phyloP scores from a whole-genome alignment of 2,888 invertebrate genomes.

The Cylloceria caligata region DNA sequence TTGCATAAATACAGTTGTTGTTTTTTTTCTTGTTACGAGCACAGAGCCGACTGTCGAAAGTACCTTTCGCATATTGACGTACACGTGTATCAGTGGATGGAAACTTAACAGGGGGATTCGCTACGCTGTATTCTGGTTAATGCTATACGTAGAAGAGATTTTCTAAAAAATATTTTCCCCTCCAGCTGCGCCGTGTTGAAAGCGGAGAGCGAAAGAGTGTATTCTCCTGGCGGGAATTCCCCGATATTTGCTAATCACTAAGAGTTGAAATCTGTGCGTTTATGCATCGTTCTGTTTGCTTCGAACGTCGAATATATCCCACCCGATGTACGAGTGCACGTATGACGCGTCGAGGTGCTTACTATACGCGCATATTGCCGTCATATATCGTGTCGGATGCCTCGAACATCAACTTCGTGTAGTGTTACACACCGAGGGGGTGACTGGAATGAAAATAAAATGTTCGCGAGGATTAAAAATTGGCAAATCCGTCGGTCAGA shows the following conservation, averaged over 20 bases:
- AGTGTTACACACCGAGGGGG: constrained; percentile 35
- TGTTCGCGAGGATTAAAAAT: constrained; percentile 82
- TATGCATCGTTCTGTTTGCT: constrained; percentile 54
- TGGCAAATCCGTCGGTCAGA: constrained; percentile 84
- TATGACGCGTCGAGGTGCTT: constrained; percentile 40
- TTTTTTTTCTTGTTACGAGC: background rate
- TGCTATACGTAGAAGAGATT: constrained; percentile 16
- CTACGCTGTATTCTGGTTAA: constrained; percentile 2
- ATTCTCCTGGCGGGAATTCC: constrained; percentile 42
- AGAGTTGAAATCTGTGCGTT: constrained; percentile 73
- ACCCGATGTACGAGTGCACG: constrained; percentile 9
- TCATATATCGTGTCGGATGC: constrained; percentile 52
- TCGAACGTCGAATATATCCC: constrained; percentile 33
- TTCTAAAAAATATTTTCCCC: constrained; percentile 26
- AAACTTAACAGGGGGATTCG: background rate
- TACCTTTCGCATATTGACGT: constrained; percentile 12
- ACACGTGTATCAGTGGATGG: constrained; percentile 3
- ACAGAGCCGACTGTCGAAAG: background rate
- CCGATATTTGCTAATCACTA: constrained; percentile 79
- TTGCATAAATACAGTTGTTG: constrained; percentile 12
- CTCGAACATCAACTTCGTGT: constrained; percentile 22
- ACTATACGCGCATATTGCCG: constrained; percentile 24
- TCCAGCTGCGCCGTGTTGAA: constrained; percentile 24
- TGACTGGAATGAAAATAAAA: constrained; percentile 69
- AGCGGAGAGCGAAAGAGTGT: constrained; percentile 42